Percentiles rank a stretch among this genome's conserved stretches.
Evolutionary conservation across 2,797 vertebrate genomes (phyloP).

Genomic region (Thunnus albacares): DNA sequence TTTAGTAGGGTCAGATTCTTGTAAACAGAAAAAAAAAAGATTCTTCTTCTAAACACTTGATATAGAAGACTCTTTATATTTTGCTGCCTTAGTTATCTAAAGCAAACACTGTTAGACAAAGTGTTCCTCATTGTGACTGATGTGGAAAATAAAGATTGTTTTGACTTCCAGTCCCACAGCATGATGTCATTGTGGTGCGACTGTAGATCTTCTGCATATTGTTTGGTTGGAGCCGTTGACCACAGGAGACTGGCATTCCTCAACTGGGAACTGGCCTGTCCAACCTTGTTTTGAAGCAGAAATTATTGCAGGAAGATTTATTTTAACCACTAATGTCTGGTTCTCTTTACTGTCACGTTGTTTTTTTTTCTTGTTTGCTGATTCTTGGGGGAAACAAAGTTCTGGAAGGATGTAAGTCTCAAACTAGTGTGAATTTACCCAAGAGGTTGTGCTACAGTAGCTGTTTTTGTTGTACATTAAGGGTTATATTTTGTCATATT

Average conservation of each 20-base stretch:
- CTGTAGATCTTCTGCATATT: slow-evolving; percentile 14
- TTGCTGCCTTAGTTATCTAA: background rate
- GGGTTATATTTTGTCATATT: slow-evolving; percentile 24
- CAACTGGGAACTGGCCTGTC: slow-evolving; percentile 11
- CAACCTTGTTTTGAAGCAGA: slow-evolving; percentile 32
- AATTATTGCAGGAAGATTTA: slow-evolving; percentile 47
- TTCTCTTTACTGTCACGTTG: slow-evolving; percentile 90
- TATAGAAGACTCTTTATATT: background rate
- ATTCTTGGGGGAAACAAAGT: slow-evolving; percentile 94
- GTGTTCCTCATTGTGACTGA: slow-evolving; percentile 4
- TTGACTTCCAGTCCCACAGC: background rate
- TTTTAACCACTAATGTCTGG: slow-evolving; percentile 86
- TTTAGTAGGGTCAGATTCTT: background rate
- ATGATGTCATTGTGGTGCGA: slow-evolving; percentile 1
- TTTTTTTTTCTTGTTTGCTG: slow-evolving; percentile 84
- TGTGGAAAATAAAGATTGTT: background rate
- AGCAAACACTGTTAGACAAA: background rate
- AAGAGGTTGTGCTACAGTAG: slow-evolving; percentile 45
- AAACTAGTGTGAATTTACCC: slow-evolving; percentile 46
- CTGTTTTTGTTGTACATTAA: slow-evolving; percentile 41
- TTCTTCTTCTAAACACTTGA: background rate
- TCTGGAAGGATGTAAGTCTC: slow-evolving; percentile 96
- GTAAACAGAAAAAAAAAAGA: too few species aligned
- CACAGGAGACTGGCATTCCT: slow-evolving; percentile 22
- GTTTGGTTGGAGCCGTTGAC: slow-evolving; percentile 34